Evolutionary conservation across 1,140 invertebrate species (phyloP), one percentile per base, ranked within the genome.

Genomic region (Zelostemma sp.): DNA sequence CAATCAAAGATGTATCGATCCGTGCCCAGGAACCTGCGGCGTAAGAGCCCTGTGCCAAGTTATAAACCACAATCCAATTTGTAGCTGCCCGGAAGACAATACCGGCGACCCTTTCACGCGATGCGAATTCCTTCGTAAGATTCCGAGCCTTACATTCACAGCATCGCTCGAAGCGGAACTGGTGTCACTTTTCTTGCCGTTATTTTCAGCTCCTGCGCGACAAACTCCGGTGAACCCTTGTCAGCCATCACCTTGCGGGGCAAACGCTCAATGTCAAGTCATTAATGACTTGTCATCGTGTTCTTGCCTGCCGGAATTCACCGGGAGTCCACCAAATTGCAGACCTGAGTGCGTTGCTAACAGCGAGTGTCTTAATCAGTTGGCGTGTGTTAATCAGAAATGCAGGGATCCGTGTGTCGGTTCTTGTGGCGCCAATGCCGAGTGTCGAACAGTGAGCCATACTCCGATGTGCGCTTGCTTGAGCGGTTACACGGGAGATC

Each of bases 401-500:
- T 93, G 92, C 77, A 84, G 85, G 57, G 87, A 92, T 74, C 90
- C 90, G 25, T 92, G 91, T 76, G 84, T 87, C 8, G 90, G 89
- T 43, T 89, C 90, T 19, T 93, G 92, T 79, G 92, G 91, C 18
- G 69, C 86, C 1, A 90, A 92, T 76, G 89, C 92, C 6, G 80
- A 88, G 49, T 94, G 93, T 74, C 87, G 87, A 70, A 90, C 92
- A 1, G 85, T 91, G 25, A 92, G 90, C 81, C 92, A 93, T 71
- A 89, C 90, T 31, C 88, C 92, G 0, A 89, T 89, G 41, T 93
- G 92, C 78, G 88, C 86, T 51, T 93, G 92, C 72, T 81, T 86
- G 33, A 71, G 75, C 65, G 90, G 88, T 35, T 91, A 85, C 70
- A 88, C 85, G 28, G 91, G 91, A 40, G 90, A 93, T 86, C 90